These are phyloP conservation scores for Poliocrania exsul DNA, from an alignment of 2,797 vertebrate genomes.

Conservation along the genomic window DNA sequence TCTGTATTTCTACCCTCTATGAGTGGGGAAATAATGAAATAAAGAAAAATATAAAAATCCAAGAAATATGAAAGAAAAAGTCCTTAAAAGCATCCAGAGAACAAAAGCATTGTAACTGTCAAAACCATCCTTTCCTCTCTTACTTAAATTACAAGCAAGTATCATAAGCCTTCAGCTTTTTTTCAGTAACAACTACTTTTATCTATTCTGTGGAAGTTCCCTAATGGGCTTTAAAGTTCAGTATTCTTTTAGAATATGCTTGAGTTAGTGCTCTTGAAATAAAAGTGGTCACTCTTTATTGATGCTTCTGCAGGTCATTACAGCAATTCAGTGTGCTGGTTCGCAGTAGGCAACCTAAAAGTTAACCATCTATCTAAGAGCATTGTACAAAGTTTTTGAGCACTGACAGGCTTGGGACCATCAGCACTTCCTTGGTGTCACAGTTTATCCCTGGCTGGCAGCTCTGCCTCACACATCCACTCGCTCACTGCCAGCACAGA, in stretches of 20 bases:
- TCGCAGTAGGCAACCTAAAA: background rate
- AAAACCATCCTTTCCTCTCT: background rate
- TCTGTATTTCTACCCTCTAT: background rate
- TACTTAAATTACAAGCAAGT: background rate
- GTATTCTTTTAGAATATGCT: background rate
- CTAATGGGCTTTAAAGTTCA: background rate
- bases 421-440: background rate
- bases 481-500: background rate
- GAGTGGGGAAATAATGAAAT: rapidly evolving
- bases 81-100: background rate
- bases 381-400: background rate
- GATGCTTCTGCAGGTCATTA: background rate
- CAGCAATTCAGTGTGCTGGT: background rate
- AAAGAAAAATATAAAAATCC: background rate
- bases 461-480: background rate
- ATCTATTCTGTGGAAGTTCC: background rate
- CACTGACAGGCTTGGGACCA: background rate
- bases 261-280: background rate
- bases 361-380: background rate
- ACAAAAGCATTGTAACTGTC: background rate
- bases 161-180: background rate
- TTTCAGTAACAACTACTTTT: background rate
- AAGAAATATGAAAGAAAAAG: background rate
- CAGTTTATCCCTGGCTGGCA: rapidly evolving
- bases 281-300: background rate